These are phyloP conservation scores for Ganaspis sp. DNA, from an alignment of 1,140 invertebrate species.

Conservation along the genomic window DNA sequence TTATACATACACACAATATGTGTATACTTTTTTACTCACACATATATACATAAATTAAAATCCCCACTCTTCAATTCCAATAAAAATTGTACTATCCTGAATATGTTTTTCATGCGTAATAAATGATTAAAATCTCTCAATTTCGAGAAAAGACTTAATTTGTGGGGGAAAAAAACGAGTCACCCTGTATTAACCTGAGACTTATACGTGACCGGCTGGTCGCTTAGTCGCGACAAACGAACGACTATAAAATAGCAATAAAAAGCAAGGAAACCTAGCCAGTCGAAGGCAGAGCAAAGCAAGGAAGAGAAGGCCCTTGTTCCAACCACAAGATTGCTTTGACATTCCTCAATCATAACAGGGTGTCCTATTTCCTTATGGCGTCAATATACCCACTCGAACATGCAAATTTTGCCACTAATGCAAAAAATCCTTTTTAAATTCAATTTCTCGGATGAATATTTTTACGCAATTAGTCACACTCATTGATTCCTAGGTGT, in stretches of 20 bases:
- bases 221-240: constrained; percentile 48
- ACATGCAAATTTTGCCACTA: neutral
- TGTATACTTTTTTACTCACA: too few species aligned
- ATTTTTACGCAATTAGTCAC: constrained; percentile 18
- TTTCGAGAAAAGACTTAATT: too few species aligned
- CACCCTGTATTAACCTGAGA: constrained; percentile 11
- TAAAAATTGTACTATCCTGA: too few species aligned
- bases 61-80: too few species aligned
- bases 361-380: constrained; percentile 32
- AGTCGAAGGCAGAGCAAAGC: constrained; percentile 8
- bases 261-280: constrained; percentile 42
- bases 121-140: too few species aligned
- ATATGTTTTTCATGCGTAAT: too few species aligned
- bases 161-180: neutral
- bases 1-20: too few species aligned
- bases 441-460: neutral
- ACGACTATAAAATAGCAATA: constrained; percentile 57
- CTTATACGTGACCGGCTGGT: constrained; percentile 54
- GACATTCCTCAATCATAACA: constrained; percentile 62
- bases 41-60: too few species aligned
- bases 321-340: constrained; percentile 55
- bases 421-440: neutral
- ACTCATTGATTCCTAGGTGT: constrained; percentile 11
- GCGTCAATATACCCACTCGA: neutral
- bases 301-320: constrained; percentile 40